Base-by-base conservation (phyloP, 1,140 invertebrate species). In the Reticulitermes speratus region DNA sequence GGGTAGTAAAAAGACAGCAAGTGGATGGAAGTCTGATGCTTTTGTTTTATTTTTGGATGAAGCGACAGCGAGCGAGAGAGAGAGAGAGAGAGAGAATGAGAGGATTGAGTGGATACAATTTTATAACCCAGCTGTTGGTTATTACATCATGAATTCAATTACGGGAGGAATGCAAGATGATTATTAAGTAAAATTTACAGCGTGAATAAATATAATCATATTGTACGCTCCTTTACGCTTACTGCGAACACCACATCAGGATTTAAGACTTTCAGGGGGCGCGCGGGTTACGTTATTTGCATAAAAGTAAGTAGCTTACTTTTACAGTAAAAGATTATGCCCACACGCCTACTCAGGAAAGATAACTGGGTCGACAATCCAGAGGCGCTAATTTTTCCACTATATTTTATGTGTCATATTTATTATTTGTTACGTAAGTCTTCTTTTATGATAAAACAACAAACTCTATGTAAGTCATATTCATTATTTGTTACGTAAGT, bases 1-100 rank as follows among this genome's bases (percentile, higher is more conserved):
- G 45, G 86, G 65, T 48, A 85, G 85, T 85, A 85, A 85, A 85
- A 85, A 69, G 85, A 85, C 85, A 85, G 85, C 52, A 52, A 52
- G 48, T 44, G 45, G 75, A 69, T 85, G 85, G 85, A 44, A 65
- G 85, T 85, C 48, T 44, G 44, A 84, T 84, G 25, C 32, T 44
- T 84, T 52, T 45, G 32, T 84, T n/a, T n/a, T 30, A 30, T 75
- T n/a, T 59, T 59, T 59, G 21, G 83, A 45, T 14, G 81, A 0
- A n/a, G 44, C 14, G 83, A 23, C 38, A 44, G 32, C 38, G 38
- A 38, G 38, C 2, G 38, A 38, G 38, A 38, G 2, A 38, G 38
- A 38, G 2, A 25, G 44, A 7, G 38, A 44, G 82, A 23, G 44
- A 9, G 11, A 45, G 82, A 21, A 2, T 9, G 82, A 52, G 45